A percentile compares a stretch with the other conserved stretches of the same genome.
Conservation (phyloP, 2,113 vertebrate genomes). For the Galemys pyrenaicus region DNA sequence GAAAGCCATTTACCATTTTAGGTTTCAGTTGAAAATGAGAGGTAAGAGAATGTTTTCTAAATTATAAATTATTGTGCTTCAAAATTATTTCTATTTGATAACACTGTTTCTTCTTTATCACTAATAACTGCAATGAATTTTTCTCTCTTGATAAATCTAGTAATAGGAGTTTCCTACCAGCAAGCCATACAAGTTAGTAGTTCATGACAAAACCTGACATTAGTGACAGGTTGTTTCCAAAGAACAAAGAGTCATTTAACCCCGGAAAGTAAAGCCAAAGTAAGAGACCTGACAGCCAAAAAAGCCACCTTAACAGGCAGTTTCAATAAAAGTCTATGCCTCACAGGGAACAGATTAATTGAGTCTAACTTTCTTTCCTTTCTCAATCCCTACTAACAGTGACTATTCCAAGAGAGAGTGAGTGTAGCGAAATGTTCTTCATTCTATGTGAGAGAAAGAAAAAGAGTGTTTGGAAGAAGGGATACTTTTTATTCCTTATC, state of each 20-base stretch:
- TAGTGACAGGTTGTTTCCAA: neutral
- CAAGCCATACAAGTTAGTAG: neutral
- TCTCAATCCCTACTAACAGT: neutral
- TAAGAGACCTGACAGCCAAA: neutral
- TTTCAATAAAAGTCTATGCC: constrained; percentile 9
- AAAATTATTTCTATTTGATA: neutral
- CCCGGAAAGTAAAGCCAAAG: neutral
- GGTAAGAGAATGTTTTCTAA: neutral
- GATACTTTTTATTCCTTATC: neutral
- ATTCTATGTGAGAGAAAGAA: neutral
- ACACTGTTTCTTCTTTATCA: neutral
- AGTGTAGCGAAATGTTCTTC: neutral
- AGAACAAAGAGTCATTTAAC: constrained; percentile 25
- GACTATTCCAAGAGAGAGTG: neutral
- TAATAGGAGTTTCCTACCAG: neutral
- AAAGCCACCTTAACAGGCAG: neutral
- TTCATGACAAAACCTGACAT: neutral
- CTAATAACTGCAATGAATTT: neutral
- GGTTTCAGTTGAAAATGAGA: neutral
- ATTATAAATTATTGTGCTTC: neutral
- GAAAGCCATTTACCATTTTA: neutral
- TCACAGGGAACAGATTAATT: neutral
- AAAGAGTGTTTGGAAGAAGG: neutral
- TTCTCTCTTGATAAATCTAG: neutral
- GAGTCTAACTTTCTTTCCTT: neutral